Conservation (phyloP, 2,888 invertebrate species). For the Lithodes maja region DNA sequence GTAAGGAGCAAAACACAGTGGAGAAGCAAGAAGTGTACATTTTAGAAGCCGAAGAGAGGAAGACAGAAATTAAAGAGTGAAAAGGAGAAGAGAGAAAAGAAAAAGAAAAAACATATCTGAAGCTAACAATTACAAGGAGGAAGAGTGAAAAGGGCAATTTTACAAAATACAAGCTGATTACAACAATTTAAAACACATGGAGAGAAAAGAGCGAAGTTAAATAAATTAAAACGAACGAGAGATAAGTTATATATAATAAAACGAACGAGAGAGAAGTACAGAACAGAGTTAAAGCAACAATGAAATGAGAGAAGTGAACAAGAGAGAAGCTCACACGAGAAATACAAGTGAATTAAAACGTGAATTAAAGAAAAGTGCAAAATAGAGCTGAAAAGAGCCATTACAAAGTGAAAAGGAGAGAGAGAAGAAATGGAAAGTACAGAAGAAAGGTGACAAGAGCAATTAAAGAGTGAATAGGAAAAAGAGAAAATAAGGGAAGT, state of each 20-base stretch:
- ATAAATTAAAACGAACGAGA: too few relatives aligned
- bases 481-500: neutral
- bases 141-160: too few relatives aligned
- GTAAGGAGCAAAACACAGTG: too few relatives aligned
- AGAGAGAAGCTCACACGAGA: neutral
- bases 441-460: neutral
- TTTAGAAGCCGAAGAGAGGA: neutral
- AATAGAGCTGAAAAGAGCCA: too few relatives aligned
- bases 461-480: neutral
- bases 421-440: neutral
- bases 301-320: neutral
- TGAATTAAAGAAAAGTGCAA: neutral
- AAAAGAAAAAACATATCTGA: too few relatives aligned
- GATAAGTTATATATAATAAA: too few relatives aligned
- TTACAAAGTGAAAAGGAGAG: neutral
- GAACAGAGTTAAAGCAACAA: too few relatives aligned
- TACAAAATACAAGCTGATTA: too few relatives aligned
- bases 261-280: neutral
- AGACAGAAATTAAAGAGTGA: neutral
- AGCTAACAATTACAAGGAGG: too few relatives aligned
- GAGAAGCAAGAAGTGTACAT: neutral
- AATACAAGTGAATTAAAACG: neutral
- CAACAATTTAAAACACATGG: too few relatives aligned
- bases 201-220: too few relatives aligned
- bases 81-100: neutral